These are phyloP conservation scores for Zaprionus gabonicus DNA, from an alignment of 1,140 invertebrate species.

Conservation along the genomic window DNA sequence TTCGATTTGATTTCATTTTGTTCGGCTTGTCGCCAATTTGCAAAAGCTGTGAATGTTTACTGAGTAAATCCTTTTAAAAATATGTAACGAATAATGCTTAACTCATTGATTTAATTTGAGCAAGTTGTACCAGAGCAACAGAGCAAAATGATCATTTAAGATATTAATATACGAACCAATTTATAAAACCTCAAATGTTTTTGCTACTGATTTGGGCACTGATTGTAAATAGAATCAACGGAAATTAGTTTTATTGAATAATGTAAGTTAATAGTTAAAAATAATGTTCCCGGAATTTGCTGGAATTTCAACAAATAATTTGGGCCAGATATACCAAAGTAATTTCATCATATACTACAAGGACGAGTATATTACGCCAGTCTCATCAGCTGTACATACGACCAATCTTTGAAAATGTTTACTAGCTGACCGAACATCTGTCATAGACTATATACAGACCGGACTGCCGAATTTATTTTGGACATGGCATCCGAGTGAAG, in stretches of 20 bases:
- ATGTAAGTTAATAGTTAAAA: background rate
- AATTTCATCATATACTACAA: conserved; percentile 33
- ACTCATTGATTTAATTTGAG: conserved; percentile 32
- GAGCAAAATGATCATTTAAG: conserved; percentile 49
- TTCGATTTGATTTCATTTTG: conserved; percentile 53
- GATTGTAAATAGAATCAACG: background rate
- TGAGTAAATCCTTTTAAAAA: conserved; percentile 73
- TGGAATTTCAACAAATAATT: conserved; percentile 49
- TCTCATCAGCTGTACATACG: conserved; percentile 25
- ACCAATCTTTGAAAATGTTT: conserved; percentile 24
- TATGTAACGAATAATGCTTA: conserved; percentile 56
- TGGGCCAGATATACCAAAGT: conserved; percentile 25
- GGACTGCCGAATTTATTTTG: conserved; percentile 85
- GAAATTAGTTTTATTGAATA: conserved; percentile 19
- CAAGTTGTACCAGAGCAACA: conserved; percentile 22
- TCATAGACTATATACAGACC: conserved; percentile 68
- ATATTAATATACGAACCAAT: conserved; percentile 50
- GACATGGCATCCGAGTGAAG: conserved; percentile 93
- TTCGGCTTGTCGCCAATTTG: conserved; percentile 66
- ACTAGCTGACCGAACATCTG: conserved; percentile 1
- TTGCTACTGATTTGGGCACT: background rate
- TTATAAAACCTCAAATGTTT: conserved; percentile 24
- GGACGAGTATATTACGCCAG: conserved; percentile 25
- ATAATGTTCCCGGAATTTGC: conserved; percentile 29
- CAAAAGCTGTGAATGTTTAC: conserved; percentile 82